Evolutionary conservation across 2,888 invertebrate species (phyloP).

Genomic region (Phalera bucephala): DNA sequence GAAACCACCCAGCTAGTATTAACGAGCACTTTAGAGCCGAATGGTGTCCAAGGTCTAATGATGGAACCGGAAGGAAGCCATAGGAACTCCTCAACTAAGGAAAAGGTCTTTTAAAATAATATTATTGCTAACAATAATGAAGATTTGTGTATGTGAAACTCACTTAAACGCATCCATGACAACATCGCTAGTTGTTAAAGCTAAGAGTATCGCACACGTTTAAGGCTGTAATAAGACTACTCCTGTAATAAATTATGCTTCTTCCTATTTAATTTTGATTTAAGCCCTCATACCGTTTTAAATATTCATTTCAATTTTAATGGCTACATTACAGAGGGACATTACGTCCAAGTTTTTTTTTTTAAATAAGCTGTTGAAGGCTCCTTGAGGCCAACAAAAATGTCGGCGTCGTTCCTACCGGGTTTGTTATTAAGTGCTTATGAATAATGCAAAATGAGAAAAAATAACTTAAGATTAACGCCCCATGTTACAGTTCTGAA

Average conservation of each 20-base stretch:
- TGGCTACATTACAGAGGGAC: conserved; percentile 18
- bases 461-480: conserved; percentile 24
- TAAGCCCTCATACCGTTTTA: conserved; percentile 7
- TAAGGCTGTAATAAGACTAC: no score
- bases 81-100: no score
- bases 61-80: no score
- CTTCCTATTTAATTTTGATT: no score
- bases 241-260: no score
- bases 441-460: conserved; percentile 32
- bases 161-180: no score
- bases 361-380: conserved; percentile 21
- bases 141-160: no score
- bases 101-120: background rate
- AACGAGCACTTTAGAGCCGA: no score
- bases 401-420: conserved; percentile 26
- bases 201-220: no score
- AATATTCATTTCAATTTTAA: conserved; percentile 34
- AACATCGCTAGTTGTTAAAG: no score
- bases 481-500: conserved; percentile 14
- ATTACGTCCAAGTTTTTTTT: conserved; percentile 16
- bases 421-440: conserved; percentile 33
- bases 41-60: no score
- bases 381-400: conserved; percentile 32
- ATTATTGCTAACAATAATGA: conserved; percentile 18
- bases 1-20: no score